A percentile compares a stretch with the other conserved stretches of the same genome.
These are phyloP conservation scores for Odiellus spinosus DNA, from an alignment of 2,888 invertebrate genomes.

Conservation along the genomic window DNA sequence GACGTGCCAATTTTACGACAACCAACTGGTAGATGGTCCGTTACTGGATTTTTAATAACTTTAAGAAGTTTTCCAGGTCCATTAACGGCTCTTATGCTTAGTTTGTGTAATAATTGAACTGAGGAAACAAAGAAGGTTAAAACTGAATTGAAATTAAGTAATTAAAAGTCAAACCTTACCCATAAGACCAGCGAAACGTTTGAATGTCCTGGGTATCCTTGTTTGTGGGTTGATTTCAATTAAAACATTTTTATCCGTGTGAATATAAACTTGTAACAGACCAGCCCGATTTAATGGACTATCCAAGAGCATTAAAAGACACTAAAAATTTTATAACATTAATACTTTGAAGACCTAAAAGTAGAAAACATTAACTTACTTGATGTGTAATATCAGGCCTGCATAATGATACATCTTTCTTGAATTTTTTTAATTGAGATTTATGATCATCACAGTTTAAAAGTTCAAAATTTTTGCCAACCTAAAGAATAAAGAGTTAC, in stretches of 20 bases:
- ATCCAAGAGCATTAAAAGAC: slow-evolving; percentile 90
- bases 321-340: slow-evolving; percentile 32
- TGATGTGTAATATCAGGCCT: slow-evolving; percentile 96
- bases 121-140: slow-evolving; percentile 29
- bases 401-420: slow-evolving; percentile 69
- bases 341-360: neutral
- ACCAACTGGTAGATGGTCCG: slow-evolving; percentile 84
- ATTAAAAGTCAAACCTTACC: slow-evolving; percentile 25
- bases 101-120: slow-evolving; percentile 93
- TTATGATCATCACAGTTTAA: slow-evolving; percentile 88
- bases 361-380: slow-evolving; percentile 28
- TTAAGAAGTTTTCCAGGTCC: slow-evolving; percentile 76
- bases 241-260: slow-evolving; percentile 34
- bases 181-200: slow-evolving; percentile 40
- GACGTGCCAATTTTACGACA: slow-evolving; percentile 79
- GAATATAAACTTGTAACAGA: slow-evolving; percentile 54
- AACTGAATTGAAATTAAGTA: neutral
- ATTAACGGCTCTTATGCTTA: slow-evolving; percentile 76
- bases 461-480: slow-evolving; percentile 71
- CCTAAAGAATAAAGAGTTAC: slow-evolving; percentile 38
- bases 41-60: slow-evolving; percentile 88
- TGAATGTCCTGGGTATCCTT: slow-evolving; percentile 39
- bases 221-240: slow-evolving; percentile 39
- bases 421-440: slow-evolving; percentile 63
- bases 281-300: slow-evolving; percentile 93